Conservation (phyloP, 2,888 invertebrate species). For the Nemotelus nigrinus region DNA sequence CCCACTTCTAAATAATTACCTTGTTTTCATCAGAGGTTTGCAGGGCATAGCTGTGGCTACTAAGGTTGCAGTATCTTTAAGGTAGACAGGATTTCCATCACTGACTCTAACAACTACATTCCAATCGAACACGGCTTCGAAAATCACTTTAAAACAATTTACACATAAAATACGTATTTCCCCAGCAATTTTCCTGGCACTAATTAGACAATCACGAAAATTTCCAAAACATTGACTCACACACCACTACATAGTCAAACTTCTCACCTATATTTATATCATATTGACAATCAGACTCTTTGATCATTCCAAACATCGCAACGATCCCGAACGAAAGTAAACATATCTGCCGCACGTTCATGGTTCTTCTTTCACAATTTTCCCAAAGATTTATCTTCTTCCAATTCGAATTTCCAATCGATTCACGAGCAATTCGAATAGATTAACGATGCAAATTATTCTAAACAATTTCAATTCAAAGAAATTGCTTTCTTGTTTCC, state of each 20-base stretch:
- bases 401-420: no score
- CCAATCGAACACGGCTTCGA: no score
- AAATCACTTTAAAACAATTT: no score
- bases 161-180: no score
- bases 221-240: constrained; percentile 35
- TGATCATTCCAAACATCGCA: background rate
- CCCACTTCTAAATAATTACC: no score
- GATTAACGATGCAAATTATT: background rate
- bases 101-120: no score
- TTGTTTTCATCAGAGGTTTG: no score
- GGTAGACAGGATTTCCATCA: no score
- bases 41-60: no score
- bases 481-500: background rate
- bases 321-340: background rate
- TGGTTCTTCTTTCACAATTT: no score
- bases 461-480: background rate
- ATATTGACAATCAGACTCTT: background rate
- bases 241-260: background rate
- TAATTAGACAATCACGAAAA: background rate
- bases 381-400: no score
- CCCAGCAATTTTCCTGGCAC: background rate
- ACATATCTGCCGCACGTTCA: background rate
- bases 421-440: background rate
- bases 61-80: no score
- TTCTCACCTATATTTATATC: constrained; percentile 34